Base-by-base conservation (phyloP, 2,797 vertebrate genomes). In the Microctenopoma stevenorrisi region DNA sequence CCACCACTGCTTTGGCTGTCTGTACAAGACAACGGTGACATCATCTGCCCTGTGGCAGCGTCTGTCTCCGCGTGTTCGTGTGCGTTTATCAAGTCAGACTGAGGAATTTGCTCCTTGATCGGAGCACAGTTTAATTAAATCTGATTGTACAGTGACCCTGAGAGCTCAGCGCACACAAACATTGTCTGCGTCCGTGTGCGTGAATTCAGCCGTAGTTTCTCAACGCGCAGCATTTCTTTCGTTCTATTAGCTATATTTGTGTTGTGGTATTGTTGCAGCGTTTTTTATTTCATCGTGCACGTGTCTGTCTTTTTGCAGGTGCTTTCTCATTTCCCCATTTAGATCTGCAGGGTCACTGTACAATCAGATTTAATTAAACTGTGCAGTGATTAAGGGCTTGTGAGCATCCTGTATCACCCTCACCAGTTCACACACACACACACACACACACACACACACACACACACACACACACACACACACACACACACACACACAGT, bases 351-450 rank as follows among this genome's bases (percentile, higher is more conserved):
- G 42, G 42, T 7, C 14, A 46, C 44, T 10, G 18, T 22, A 47
- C n/a, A 78, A 66, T 83, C 74, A 78, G 65, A n/a, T 80, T 86
- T 84, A 84, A 92, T 91, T 82, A 81, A 88, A 82, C 59, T 82
- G 68, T 82, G 79, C 75, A 76, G 71, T 73, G 71, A 90, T 83
- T 71, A 83, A 82, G 74, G 9, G 73, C 66, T 53, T 68, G 44
- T 58, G 47, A 50, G 52, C 51, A 35, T 79, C 56, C 67, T 64
- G 47, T 64, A 68, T 73, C 66, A 60, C 40, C 6, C 63, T 58
- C 47, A 25, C 50, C 43, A 52, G 62, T 50, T 58, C 48, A 43
- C 56, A 43, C 42, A 25, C 52, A 62, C 50, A 22, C 15, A 30
- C 25, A 48, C 38, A 2, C 22, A 22, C 22, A 22, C 22, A 22